phyloP scores from a whole-genome alignment of 2,888 invertebrate genomes.

The Hipparchia sbordonii region DNA sequence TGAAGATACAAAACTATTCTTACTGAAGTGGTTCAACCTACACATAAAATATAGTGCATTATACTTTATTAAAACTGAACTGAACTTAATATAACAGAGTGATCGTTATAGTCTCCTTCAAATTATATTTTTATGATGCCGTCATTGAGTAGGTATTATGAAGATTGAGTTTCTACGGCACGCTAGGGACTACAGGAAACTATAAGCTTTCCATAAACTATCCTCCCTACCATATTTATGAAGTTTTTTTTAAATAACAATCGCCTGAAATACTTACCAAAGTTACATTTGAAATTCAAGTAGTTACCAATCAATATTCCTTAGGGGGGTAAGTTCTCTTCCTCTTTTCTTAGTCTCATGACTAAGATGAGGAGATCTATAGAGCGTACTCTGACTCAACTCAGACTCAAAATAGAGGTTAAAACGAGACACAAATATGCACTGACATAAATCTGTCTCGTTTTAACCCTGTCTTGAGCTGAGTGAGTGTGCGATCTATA shows the following conservation, averaged over 20 bases:
- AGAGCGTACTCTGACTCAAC: no score
- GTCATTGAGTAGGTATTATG: constrained; percentile 10
- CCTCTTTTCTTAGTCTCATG: no score
- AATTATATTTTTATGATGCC: constrained; percentile 16
- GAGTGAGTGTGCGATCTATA: no score
- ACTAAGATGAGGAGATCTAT: no score
- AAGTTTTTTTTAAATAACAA: neutral
- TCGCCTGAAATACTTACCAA: no score
- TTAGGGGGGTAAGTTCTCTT: no score
- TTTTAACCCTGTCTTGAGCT: no score
- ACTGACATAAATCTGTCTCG: no score
- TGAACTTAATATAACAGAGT: constrained; percentile 4
- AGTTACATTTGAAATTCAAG: no score
- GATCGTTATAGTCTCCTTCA: neutral
- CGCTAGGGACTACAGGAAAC: constrained; percentile 7
- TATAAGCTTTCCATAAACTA: constrained; percentile 4
- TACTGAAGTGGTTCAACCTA: neutral
- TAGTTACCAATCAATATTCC: no score
- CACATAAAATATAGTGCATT: neutral
- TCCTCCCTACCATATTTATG: neutral
- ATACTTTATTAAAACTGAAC: constrained; percentile 11
- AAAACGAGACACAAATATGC: no score
- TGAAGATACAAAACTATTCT: neutral
- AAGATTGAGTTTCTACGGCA: constrained; percentile 18
- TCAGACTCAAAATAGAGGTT: no score